Evolutionary conservation across 2,888 invertebrate genomes (phyloP), one percentile per base, ranked within the genome.

Genomic region (Taphrorychus bicolor): DNA sequence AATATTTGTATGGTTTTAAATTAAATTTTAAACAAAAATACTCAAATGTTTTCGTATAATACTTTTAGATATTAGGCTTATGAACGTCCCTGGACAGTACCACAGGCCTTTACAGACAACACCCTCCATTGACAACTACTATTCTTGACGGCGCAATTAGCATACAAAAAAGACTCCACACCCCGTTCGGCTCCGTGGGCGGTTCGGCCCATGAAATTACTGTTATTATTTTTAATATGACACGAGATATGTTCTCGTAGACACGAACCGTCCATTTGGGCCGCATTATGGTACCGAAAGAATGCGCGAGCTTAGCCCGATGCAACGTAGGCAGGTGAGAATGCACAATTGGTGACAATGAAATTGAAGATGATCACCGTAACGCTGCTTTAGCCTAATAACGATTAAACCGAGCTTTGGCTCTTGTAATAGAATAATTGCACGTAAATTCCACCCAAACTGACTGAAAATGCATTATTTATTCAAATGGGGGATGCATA

Each of bases 151-250:
- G n/a, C n/a, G 16, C 59, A 66, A 72, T 72, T 72, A 70, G 71
- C 72, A 72, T 72, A 72, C 70, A 72, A 72, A 71, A 72, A 72
- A 69, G 54, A 24, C 42, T 59, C 54, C 66, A 69, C 69, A 63
- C 69, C 70, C 45, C 21, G 19, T 59, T 32, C 51, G 45, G 24
- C 40, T 59, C 52, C 18, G 65, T 65, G 58, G 65, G 65, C 58
- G 65, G 65, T 54, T 41, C 59, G 59, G 22, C 65, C 59, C 58
- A 53, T 53, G 19, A 65, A 59, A 65, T 65, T 65, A 65, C 59
- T 53, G 65, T 65, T 65, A 65, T 65, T 59, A 58, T 52, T 58
- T 65, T 64, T 69, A 66, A 66, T 66, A 56, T 66, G 59, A 59
- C 57, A 48, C 56, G 51, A 56, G 42, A 66, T 66, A 56, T 60